Evolutionary conservation across 1,140 invertebrate genomes (phyloP).

Genomic region (honey bee (Apis mellifera)): Amel_HAv3.1 CM009931.2:7089501-7090000

Average conservation of each 20-base stretch:
- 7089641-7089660: slow-evolving; percentile 25
- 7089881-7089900: slow-evolving; percentile 35
- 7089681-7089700: slow-evolving; percentile 8
- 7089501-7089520: no score
- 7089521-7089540: no score
- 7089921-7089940: slow-evolving; percentile 72
- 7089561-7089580: slow-evolving; percentile 15
- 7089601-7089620: slow-evolving; percentile 22
- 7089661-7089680: slow-evolving; percentile 30
- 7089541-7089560: slow-evolving; percentile 25
- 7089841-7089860: slow-evolving; percentile 11
- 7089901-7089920: slow-evolving; percentile 57
- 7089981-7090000: slow-evolving; percentile 61
- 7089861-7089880: slow-evolving; percentile 3
- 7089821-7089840: slow-evolving; percentile 13
- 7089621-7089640: slow-evolving; percentile 20
- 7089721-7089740: not conserved
- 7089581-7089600: slow-evolving; percentile 23
- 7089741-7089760: not conserved
- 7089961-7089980: slow-evolving; percentile 72
- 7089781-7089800: not conserved
- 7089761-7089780: not conserved
- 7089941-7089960: slow-evolving; percentile 75
- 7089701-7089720: slow-evolving; percentile 1
- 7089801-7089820: not conserved